Conservation (phyloP, 2,113 vertebrate genomes). For the Sula dactylatra region DNA sequence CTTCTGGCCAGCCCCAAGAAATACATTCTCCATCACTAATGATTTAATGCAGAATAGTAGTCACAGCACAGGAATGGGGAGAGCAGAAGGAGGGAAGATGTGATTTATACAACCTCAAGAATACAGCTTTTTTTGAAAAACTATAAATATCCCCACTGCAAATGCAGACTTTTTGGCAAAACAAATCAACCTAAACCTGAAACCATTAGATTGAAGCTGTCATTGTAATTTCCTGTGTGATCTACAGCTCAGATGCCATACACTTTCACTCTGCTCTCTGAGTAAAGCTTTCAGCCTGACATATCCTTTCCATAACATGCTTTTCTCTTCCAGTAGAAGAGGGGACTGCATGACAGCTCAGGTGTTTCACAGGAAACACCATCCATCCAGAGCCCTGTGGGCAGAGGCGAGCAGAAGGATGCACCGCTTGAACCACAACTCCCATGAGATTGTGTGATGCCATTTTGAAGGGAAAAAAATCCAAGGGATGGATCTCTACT, state of each 20-base stretch:
- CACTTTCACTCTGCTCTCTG: not conserved
- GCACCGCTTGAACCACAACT: not conserved
- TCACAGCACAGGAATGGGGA: not conserved
- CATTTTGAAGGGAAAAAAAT: not conserved
- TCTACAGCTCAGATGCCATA: not conserved
- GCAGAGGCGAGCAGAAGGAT: not conserved
- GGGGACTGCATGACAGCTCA: not conserved
- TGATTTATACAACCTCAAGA: not conserved
- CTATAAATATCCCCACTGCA: not conserved
- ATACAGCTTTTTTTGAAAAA: not conserved
- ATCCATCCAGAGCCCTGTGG: not conserved
- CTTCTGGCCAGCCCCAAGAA: not conserved
- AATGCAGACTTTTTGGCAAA: not conserved
- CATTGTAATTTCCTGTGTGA: not conserved
- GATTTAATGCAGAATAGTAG: not conserved
- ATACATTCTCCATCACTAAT: fast-evolving
- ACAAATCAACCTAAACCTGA: not conserved
- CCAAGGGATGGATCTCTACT: not conserved
- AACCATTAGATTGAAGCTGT: not conserved
- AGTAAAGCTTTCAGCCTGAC: not conserved
- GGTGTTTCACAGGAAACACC: not conserved
- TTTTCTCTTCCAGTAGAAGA: not conserved
- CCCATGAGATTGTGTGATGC: not conserved
- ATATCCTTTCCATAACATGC: not conserved
- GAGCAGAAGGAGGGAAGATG: not conserved